Evolutionary conservation across 2,113 vertebrate species (phyloP).

Genomic region (Nansenia antarctica): DNA sequence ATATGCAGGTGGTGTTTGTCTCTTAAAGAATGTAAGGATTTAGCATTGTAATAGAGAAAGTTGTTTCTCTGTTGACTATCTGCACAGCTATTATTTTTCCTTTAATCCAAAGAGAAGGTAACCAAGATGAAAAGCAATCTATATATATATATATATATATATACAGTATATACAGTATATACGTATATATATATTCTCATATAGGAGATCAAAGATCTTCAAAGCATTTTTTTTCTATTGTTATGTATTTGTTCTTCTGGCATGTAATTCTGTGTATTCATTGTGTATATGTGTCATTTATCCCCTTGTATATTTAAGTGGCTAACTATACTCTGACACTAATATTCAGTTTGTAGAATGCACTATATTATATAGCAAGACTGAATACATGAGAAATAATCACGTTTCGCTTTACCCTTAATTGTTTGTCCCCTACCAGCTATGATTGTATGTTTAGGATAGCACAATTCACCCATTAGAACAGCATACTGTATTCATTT

Average conservation of each 20-base stretch:
- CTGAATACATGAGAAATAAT: background rate
- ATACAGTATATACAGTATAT: too few species aligned
- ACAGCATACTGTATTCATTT: constrained; percentile 21
- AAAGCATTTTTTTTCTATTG: constrained; percentile 14
- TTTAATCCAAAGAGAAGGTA: constrained; percentile 48
- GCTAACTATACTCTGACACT: constrained; percentile 31
- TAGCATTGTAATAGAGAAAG: constrained; percentile 20
- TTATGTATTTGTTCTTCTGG: constrained; percentile 35
- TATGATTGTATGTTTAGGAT: background rate
- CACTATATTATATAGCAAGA: constrained; percentile 12
- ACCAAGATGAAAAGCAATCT: constrained; percentile 44
- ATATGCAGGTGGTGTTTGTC: constrained; percentile 27
- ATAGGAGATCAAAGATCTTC: constrained; percentile 9
- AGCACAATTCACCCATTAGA: constrained; percentile 6
- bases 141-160: too few species aligned
- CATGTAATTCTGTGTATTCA: constrained; percentile 62
- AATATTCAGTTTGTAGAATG: constrained; percentile 7
- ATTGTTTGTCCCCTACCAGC: background rate
- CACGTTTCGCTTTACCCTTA: background rate
- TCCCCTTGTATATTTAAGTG: constrained; percentile 27
- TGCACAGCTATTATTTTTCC: constrained; percentile 4
- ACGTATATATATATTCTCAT: constrained; percentile 49
- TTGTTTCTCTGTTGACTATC: background rate
- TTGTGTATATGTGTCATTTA: constrained; percentile 50
- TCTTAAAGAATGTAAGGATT: constrained; percentile 47